Evolutionary conservation across 2,113 vertebrate species (phyloP).

Genomic region (Macrotus californicus): DNA sequence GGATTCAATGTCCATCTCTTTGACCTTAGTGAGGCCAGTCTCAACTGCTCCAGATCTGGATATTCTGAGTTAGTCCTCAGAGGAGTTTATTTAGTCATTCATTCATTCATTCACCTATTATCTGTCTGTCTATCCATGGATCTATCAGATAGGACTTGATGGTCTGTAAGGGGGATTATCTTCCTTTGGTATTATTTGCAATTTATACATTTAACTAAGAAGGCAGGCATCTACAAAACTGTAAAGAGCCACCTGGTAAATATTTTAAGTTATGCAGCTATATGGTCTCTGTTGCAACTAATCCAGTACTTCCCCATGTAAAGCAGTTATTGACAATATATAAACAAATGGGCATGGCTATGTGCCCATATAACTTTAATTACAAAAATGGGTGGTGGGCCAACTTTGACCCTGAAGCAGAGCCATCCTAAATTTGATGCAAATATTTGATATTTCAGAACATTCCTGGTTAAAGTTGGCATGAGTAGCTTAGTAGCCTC

Average conservation of each 20-base stretch:
- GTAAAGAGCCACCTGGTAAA: neutral
- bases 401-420: neutral
- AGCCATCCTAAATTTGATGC: neutral
- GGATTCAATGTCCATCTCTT: neutral
- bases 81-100: neutral
- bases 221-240: neutral
- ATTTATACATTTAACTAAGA: neutral
- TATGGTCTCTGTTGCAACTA: neutral
- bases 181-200: neutral
- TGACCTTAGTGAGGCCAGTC: neutral
- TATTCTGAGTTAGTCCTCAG: neutral
- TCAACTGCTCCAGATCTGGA: neutral
- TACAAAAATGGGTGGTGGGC: neutral
- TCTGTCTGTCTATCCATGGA: neutral
- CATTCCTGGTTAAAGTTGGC: neutral
- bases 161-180: neutral
- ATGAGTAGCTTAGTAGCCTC: neutral
- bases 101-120: neutral
- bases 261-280: neutral
- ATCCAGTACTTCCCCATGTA: neutral
- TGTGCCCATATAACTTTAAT: neutral
- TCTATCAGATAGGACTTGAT: neutral
- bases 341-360: neutral
- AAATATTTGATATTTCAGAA: neutral
- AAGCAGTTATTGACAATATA: neutral